Evolutionary conservation across 2,113 vertebrate species (phyloP), one percentile per base, ranked within the genome.

Genomic region (Anarrhichthys ocellatus): DNA sequence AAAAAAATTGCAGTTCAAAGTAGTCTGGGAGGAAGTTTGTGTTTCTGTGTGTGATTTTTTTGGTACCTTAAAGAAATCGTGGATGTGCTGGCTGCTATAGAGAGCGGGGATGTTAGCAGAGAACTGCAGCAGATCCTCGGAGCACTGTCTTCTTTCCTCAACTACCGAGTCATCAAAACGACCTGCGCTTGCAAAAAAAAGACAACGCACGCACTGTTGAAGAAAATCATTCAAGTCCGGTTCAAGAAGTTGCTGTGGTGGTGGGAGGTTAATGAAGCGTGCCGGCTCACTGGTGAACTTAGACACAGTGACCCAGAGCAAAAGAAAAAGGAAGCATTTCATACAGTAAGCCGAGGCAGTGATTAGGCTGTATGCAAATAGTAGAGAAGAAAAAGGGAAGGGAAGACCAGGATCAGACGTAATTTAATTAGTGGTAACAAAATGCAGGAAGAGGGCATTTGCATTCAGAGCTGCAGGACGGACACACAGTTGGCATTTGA

Each of bases 91-190:
- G 86, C 98, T 99, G 87, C 95, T 97, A 85, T 97, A 98, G 20
- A 99, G 96, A 85, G 96, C 96, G 2, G 98, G 97, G 76, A 99
- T 97, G 87, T 97, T 99, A 77, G 98, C 98, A 65, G 98, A 99
- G 91, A 99, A 99, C 93, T 99, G 98, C 15, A 99, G 93, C 64
- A 99, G 94, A 81, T 99, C 98, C 92, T 99, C 98, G 6, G 98
- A 97, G 76, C 98, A 98, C 91, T 99, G 98, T 78, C 98, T 95
- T 92, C 98, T 96, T 88, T 99, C 97, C 92, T 99, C 97, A 72
- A 99, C 97, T 85, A 99, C 98, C 0, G 95, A 94, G 76, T 97
- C 96, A 89, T 98, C 98, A 93, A 99, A 99, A 81, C 98, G 95
- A 74, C 98, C 98, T 99, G 85, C 61, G 73, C 1, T 80, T 11